Conservation (phyloP, 2,797 vertebrate species). For the Garrulus glandarius region DNA sequence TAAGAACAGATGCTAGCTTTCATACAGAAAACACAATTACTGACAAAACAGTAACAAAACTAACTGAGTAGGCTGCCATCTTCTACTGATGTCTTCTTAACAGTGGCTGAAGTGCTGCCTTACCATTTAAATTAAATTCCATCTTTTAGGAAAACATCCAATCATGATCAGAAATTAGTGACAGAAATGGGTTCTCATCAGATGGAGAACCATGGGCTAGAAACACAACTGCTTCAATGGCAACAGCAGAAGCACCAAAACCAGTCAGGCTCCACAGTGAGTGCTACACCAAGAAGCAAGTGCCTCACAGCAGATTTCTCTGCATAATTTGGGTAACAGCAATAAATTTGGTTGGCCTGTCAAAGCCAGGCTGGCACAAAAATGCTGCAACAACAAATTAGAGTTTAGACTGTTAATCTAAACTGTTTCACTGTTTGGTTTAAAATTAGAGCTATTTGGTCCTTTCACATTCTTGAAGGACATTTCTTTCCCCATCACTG, state of each 20-base stretch:
- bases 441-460: not conserved
- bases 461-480: not conserved
- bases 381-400: not conserved
- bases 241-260: not conserved
- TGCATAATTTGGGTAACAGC: not conserved
- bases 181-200: not conserved
- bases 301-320: not conserved
- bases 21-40: not conserved
- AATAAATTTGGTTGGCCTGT: not conserved
- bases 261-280: not conserved
- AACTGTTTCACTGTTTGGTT: not conserved
- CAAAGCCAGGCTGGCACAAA: not conserved
- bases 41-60: not conserved
- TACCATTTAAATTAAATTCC: not conserved
- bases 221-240: not conserved
- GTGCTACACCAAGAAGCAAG: not conserved
- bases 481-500: not conserved
- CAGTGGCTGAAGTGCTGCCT: not conserved
- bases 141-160: not conserved
- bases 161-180: not conserved
- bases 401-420: not conserved
- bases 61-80: not conserved
- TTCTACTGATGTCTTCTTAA: not conserved
- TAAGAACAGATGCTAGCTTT: slow-evolving; percentile 26
- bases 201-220: not conserved